A percentile compares a stretch with the other conserved stretches of the same genome.
These are phyloP conservation scores for Drosophila simulans DNA, from an alignment of 1,140 invertebrate species.

Conservation along the genomic window DNA sequence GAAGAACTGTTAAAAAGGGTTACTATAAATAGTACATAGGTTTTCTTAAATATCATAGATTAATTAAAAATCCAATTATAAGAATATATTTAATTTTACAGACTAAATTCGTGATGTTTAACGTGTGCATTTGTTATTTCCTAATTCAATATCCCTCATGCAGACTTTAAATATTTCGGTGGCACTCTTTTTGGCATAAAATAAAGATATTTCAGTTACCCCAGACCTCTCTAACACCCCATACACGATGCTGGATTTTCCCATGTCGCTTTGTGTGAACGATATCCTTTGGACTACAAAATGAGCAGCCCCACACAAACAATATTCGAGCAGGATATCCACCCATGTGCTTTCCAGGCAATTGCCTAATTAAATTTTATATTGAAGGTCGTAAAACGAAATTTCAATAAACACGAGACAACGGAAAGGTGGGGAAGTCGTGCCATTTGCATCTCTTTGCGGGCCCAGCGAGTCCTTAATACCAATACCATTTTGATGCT, in stretches of 20 bases:
- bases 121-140: background rate
- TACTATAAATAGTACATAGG: no score
- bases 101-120: background rate
- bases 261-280: background rate
- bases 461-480: conserved; percentile 49
- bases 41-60: no score
- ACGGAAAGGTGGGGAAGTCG: conserved; percentile 25
- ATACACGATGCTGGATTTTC: conserved; percentile 42
- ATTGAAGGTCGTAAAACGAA: conserved; percentile 76
- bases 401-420: conserved; percentile 69
- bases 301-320: conserved; percentile 4
- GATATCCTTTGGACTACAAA: conserved; percentile 22
- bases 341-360: conserved; percentile 58
- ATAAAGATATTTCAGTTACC: conserved; percentile 57
- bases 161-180: background rate
- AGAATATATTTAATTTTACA: no score
- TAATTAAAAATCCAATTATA: no score
- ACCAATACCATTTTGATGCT: conserved; percentile 20
- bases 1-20: no score
- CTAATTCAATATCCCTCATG: conserved; percentile 1
- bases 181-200: conserved; percentile 16
- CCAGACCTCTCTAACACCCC: conserved; percentile 42
- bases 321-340: conserved; percentile 27
- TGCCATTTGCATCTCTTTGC: conserved; percentile 43
- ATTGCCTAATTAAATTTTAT: conserved; percentile 81